These are phyloP conservation scores for Seriola quinqueradiata DNA, from an alignment of 2,113 vertebrate species.

Conservation along the genomic window DNA sequence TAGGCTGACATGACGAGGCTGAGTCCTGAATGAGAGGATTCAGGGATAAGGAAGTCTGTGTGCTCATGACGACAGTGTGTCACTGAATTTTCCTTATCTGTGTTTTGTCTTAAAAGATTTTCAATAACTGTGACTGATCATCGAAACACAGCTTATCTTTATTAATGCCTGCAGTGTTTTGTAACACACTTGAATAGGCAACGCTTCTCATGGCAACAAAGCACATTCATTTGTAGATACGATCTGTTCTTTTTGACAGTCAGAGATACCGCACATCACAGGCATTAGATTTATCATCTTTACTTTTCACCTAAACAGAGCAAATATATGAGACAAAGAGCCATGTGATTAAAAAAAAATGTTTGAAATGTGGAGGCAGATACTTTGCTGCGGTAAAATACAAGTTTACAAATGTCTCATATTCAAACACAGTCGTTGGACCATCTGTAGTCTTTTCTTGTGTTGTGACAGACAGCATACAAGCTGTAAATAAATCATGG, in stretches of 20 bases:
- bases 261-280: background rate
- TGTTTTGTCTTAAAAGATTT: conserved; percentile 44
- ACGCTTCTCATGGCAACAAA: conserved; percentile 34
- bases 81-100: conserved; percentile 23
- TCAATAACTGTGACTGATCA: conserved; percentile 37
- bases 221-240: conserved; percentile 44
- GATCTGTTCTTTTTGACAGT: conserved; percentile 23
- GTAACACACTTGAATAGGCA: conserved; percentile 15
- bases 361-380: background rate
- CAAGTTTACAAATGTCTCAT: conserved; percentile 10
- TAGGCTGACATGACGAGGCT: conserved; percentile 7
- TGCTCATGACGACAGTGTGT: conserved; percentile 4
- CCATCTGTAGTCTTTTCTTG: conserved; percentile 2
- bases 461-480: conserved; percentile 17
- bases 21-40: conserved; percentile 22
- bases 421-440: background rate
- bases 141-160: conserved; percentile 41
- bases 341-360: background rate
- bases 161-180: conserved; percentile 31
- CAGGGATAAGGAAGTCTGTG: conserved; percentile 5
- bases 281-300: conserved; percentile 8
- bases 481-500: conserved; percentile 42
- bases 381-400: background rate
- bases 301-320: conserved; percentile 1
- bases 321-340: conserved; percentile 11